Conservation (phyloP, 2,113 vertebrate species). For the Bombycilla garrulus region DNA sequence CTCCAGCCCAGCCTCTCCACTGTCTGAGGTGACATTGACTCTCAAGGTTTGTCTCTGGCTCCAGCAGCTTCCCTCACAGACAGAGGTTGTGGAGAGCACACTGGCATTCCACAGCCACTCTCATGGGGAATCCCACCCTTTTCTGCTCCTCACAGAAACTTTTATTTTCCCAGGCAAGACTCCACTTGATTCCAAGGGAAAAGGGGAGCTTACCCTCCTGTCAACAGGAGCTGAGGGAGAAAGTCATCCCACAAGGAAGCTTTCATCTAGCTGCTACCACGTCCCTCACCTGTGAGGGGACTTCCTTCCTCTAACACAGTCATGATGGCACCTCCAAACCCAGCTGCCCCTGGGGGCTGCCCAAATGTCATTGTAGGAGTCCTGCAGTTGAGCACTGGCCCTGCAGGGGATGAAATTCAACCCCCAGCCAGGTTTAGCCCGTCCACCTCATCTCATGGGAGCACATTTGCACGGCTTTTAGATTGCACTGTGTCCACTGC, state of each 20-base stretch:
- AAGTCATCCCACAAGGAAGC: neutral
- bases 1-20: neutral
- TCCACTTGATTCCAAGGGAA: neutral
- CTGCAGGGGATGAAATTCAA: neutral
- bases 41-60: neutral
- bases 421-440: neutral
- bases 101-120: neutral
- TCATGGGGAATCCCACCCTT: neutral
- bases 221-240: neutral
- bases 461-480: neutral
- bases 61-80: neutral
- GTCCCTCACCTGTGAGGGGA: neutral
- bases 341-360: neutral
- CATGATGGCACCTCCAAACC: neutral
- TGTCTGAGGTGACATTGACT: fast-evolving
- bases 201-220: neutral
- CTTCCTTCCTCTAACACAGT: neutral
- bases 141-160: neutral
- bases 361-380: neutral
- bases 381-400: neutral
- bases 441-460: fast-evolving
- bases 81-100: neutral
- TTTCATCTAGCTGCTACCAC: neutral
- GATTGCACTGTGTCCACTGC: fast-evolving
- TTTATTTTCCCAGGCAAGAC: neutral